Conservation (phyloP, 2,888 invertebrate genomes). For the Pammene fasciana region DNA sequence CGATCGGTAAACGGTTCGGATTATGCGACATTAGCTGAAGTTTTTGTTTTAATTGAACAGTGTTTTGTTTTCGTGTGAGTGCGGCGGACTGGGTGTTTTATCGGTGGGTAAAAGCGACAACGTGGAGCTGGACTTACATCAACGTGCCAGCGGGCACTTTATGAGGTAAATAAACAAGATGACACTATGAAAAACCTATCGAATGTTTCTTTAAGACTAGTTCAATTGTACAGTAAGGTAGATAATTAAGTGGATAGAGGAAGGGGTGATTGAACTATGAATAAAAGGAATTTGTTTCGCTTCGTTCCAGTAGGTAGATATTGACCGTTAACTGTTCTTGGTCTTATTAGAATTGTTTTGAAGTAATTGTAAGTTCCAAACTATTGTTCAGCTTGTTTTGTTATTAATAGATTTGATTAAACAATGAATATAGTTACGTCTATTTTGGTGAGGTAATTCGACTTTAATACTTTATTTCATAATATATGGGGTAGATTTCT, state of each 20-base stretch:
- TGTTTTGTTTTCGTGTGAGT: constrained; percentile 60
- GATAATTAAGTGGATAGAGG: constrained; percentile 1
- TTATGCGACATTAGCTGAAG: constrained; percentile 54
- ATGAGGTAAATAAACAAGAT: constrained; percentile 81
- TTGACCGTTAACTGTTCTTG: constrained; percentile 3
- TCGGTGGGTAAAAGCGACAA: constrained; percentile 78
- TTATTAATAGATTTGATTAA: constrained; percentile 5
- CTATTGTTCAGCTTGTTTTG: background rate
- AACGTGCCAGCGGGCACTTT: constrained; percentile 90
- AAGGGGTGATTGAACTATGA: constrained; percentile 26
- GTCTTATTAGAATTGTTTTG: constrained; percentile 33
- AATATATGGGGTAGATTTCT: no score
- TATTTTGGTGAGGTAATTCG: no score
- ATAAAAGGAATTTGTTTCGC: constrained; percentile 32
- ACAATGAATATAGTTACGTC: background rate
- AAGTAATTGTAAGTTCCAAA: constrained; percentile 5
- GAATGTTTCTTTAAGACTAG: constrained; percentile 5
- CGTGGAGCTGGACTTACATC: constrained; percentile 90
- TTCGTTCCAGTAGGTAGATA: constrained; percentile 19
- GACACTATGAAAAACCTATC: constrained; percentile 17
- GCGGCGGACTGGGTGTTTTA: constrained; percentile 59
- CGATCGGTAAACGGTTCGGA: constrained; percentile 59
- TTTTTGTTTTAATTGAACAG: constrained; percentile 48
- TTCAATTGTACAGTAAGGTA: background rate
- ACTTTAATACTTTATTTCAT: no score